Conservation (phyloP, 2,797 vertebrate species). For the Sebastes melanostomus region DNA sequence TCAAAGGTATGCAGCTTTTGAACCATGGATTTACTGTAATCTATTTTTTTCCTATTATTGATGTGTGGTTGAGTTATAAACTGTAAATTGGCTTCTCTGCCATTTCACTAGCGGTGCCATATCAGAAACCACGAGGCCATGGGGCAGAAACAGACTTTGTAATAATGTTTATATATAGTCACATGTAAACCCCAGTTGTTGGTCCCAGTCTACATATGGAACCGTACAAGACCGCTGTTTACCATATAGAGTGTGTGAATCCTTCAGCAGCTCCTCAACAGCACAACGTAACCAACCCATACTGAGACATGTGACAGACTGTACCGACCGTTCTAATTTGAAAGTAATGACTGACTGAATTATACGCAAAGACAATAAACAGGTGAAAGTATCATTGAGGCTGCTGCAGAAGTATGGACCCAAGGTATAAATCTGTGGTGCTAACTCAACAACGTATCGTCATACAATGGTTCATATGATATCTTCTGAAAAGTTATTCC, state of each 20-base stretch:
- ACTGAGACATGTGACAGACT: slow-evolving; percentile 2
- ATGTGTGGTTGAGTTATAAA: slow-evolving; percentile 83
- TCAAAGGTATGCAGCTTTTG: slow-evolving; percentile 80
- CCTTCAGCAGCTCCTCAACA: neutral
- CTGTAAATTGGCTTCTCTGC: slow-evolving; percentile 78
- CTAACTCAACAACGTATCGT: too few relatives aligned
- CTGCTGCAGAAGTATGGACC: neutral
- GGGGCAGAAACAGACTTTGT: slow-evolving; percentile 55
- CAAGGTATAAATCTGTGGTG: slow-evolving; percentile 4
- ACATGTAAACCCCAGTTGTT: slow-evolving; percentile 61
- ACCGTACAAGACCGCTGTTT: slow-evolving; percentile 34
- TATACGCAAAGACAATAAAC: neutral
- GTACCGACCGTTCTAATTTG: slow-evolving; percentile 17
- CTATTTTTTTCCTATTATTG: slow-evolving; percentile 79
- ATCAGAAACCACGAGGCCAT: slow-evolving; percentile 67
- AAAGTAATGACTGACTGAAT: slow-evolving; percentile 33
- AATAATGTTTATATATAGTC: slow-evolving; percentile 72
- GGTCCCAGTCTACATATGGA: slow-evolving; percentile 43
- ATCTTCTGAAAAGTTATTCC: neutral
- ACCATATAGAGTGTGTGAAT: slow-evolving; percentile 44
- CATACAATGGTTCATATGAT: neutral
- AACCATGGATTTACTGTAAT: slow-evolving; percentile 83
- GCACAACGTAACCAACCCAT: slow-evolving; percentile 9
- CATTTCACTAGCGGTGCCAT: slow-evolving; percentile 64
- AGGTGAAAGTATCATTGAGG: neutral